Percentiles rank a stretch among this genome's conserved stretches.
Evolutionary conservation across 2,797 vertebrate species (phyloP).

Genomic region (Chiroxiphia lanceolata): DNA sequence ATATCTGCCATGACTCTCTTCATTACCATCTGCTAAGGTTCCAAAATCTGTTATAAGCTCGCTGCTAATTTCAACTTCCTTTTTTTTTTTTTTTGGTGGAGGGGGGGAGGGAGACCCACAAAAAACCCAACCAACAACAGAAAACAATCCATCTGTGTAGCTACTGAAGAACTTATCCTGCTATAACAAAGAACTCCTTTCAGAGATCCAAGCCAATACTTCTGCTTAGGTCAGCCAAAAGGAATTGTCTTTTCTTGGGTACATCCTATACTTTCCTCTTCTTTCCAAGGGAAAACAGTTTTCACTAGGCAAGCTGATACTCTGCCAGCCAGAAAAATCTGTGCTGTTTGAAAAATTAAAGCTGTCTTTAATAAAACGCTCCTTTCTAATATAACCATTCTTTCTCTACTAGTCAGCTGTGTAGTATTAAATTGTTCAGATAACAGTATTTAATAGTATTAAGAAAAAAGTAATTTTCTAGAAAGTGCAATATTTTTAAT

Average conservation of each 20-base stretch:
- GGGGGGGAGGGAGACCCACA: neutral
- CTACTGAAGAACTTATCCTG: neutral
- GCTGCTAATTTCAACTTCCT: neutral
- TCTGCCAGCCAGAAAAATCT: neutral
- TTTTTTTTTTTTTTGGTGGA: neutral
- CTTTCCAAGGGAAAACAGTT: neutral
- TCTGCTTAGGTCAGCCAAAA: slow-evolving; percentile 12
- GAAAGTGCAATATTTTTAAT: neutral
- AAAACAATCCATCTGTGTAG: neutral
- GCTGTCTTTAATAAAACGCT: neutral
- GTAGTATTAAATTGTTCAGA: neutral
- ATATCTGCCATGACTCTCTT: neutral
- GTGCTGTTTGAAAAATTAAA: neutral
- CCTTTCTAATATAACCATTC: neutral
- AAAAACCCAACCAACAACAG: neutral
- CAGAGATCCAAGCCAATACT: neutral
- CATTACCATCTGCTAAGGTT: neutral
- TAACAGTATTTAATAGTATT: neutral
- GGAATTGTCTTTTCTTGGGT: slow-evolving; percentile 32
- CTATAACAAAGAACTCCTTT: neutral
- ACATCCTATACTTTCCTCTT: neutral
- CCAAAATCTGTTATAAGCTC: neutral
- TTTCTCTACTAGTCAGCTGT: neutral
- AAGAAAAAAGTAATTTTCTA: neutral
- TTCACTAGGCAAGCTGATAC: slow-evolving; percentile 1